Conservation (phyloP, 2,888 invertebrate genomes). For the Cerastis leucographa region DNA sequence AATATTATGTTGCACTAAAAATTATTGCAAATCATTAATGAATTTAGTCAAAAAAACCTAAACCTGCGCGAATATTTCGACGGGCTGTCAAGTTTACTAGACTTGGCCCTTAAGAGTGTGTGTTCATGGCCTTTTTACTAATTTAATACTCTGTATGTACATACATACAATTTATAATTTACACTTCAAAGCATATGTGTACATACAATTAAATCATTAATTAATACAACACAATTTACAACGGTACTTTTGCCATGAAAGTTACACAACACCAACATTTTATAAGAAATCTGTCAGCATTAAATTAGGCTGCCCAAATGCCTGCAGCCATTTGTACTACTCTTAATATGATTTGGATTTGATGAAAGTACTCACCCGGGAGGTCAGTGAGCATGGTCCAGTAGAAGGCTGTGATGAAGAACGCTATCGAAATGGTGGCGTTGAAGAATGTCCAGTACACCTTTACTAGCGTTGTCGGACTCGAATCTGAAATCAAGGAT, state of each 20-base stretch:
- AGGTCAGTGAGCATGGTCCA: conserved; percentile 77
- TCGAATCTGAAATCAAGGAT: conserved; percentile 78
- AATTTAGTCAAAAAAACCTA: no score
- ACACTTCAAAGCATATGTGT: background rate
- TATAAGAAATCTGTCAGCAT: conserved; percentile 15
- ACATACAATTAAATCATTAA: conserved; percentile 2
- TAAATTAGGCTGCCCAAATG: conserved; percentile 15
- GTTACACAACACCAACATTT: conserved; percentile 30
- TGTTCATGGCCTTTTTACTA: conserved; percentile 13
- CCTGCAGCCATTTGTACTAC: background rate
- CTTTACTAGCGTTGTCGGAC: conserved; percentile 81
- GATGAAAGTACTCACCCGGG: conserved; percentile 68
- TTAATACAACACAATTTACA: conserved; percentile 7
- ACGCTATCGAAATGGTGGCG: conserved; percentile 79
- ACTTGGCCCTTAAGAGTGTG: background rate
- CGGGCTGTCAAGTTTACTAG: no score
- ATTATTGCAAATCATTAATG: no score
- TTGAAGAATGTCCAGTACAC: conserved; percentile 83
- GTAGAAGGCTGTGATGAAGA: conserved; percentile 86
- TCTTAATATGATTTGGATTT: conserved; percentile 1
- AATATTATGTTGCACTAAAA: no score
- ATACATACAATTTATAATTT: background rate
- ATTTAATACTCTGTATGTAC: background rate
- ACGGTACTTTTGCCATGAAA: conserved; percentile 9
- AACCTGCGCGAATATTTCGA: no score